phyloP scores from a whole-genome alignment of 1,140 invertebrate genomes.

The Metaphire vulgaris region DNA sequence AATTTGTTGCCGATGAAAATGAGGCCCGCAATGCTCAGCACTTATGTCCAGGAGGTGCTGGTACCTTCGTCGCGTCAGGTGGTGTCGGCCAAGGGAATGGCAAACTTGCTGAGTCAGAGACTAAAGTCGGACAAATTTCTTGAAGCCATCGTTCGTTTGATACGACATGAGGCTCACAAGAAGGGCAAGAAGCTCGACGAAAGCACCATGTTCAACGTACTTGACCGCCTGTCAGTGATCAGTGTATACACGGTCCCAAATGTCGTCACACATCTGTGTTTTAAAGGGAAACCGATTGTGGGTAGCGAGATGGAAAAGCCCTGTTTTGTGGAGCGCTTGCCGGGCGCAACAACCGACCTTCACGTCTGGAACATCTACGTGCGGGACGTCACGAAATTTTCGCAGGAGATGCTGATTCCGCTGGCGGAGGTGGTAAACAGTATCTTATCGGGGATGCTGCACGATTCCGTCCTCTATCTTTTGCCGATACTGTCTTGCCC shows the following conservation, averaged over 20 bases:
- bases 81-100: conserved; percentile 15
- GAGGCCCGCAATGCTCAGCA: conserved; percentile 32
- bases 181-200: not conserved
- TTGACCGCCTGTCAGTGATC: conserved; percentile 25
- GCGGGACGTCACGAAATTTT: conserved; percentile 9
- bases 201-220: not conserved
- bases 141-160: not conserved
- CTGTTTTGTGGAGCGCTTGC: conserved; percentile 27
- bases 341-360: not conserved
- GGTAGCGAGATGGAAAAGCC: conserved; percentile 25
- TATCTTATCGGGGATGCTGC: conserved; percentile 27
- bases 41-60: conserved; percentile 34
- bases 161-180: not conserved
- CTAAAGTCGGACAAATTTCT: not conserved
- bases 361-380: conserved; percentile 30
- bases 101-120: not conserved
- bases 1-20: conserved; percentile 29
- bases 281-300: conserved; percentile 16
- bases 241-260: conserved; percentile 27
- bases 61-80: conserved; percentile 20
- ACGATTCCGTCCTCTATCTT: conserved; percentile 32
- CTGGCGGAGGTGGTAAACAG: conserved; percentile 32
- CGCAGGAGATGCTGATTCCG: conserved; percentile 25
- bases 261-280: conserved; percentile 30
- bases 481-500: conserved; percentile 30